Conservation (phyloP, 2,113 vertebrate genomes). For the Lampris incognitus region DNA sequence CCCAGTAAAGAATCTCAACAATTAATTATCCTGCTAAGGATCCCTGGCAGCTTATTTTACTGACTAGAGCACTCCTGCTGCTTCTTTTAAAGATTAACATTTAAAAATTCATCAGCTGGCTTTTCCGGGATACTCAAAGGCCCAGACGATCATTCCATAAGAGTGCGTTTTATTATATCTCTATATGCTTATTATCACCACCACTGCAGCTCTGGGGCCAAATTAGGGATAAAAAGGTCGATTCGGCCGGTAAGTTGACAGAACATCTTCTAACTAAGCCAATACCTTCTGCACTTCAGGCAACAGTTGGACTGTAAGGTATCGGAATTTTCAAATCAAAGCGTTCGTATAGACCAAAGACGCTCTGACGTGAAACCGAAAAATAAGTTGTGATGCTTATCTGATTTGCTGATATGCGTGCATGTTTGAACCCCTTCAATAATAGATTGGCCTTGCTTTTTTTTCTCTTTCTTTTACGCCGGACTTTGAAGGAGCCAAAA, state of each 20-base stretch:
- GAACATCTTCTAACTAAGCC: slow-evolving; percentile 6
- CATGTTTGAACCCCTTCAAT: no score
- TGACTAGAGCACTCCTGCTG: slow-evolving; percentile 75
- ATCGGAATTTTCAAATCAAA: background rate
- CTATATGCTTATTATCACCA: slow-evolving; percentile 64
- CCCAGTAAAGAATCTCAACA: slow-evolving; percentile 79
- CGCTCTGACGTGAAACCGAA: no score
- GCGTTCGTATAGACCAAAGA: no score
- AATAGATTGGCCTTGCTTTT: no score
- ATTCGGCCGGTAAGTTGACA: slow-evolving; percentile 39
- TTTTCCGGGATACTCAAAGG: slow-evolving; percentile 73
- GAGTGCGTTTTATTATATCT: slow-evolving; percentile 72
- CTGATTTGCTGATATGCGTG: no score
- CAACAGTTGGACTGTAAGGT: slow-evolving; percentile 2
- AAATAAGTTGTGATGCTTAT: no score
- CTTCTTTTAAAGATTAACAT: slow-evolving; percentile 79
- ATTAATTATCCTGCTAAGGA: slow-evolving; percentile 84
- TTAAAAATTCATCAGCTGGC: slow-evolving; percentile 78
- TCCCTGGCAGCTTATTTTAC: slow-evolving; percentile 78
- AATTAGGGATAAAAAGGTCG: slow-evolving; percentile 57
- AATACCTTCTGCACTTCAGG: slow-evolving; percentile 36
- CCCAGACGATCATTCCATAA: slow-evolving; percentile 61
- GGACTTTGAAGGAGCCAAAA: no score
- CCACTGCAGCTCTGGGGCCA: slow-evolving; percentile 52
- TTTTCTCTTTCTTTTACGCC: no score